A percentile compares a stretch with the other conserved stretches of the same genome.
Conservation (phyloP, 2,797 vertebrate genomes). For the Scleropages formosus region DNA sequence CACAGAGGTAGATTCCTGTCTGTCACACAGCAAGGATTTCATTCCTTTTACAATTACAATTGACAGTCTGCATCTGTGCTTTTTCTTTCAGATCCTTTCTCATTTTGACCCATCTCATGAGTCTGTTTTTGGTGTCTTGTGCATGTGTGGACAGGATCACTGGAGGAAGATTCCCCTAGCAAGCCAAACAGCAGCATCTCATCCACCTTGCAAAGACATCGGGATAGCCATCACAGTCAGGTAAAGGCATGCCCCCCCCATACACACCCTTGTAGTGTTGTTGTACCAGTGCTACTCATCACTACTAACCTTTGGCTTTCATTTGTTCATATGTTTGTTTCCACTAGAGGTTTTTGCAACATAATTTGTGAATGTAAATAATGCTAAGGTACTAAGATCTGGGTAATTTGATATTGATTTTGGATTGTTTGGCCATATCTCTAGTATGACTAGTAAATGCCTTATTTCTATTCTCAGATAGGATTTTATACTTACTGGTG, state of each 20-base stretch:
- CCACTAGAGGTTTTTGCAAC: too few species aligned
- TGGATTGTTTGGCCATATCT: too few species aligned
- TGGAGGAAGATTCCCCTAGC: slow-evolving; percentile 80
- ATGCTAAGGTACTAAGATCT: background rate
- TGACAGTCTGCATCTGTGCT: too few species aligned
- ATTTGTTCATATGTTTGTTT: background rate
- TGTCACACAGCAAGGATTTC: background rate
- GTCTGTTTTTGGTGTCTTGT: slow-evolving; percentile 1
- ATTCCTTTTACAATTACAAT: background rate
- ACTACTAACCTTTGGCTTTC: background rate
- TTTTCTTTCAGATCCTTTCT: too few species aligned
- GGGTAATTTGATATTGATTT: background rate
- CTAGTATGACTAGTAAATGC: too few species aligned
- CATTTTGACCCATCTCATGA: background rate
- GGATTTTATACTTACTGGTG: too few species aligned
- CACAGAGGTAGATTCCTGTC: background rate
- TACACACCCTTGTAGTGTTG: too few species aligned
- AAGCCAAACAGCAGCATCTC: slow-evolving; percentile 69
- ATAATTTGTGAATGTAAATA: background rate
- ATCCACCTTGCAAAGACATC: slow-evolving; percentile 76
- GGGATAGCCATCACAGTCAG: slow-evolving; percentile 88
- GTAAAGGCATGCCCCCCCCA: slow-evolving; percentile 57
- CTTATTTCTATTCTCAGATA: too few species aligned
- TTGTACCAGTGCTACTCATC: background rate
- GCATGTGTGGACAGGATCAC: slow-evolving; percentile 67